Base-by-base conservation (phyloP, 2,888 invertebrate species). In the Polyommatus iphigenia region DNA sequence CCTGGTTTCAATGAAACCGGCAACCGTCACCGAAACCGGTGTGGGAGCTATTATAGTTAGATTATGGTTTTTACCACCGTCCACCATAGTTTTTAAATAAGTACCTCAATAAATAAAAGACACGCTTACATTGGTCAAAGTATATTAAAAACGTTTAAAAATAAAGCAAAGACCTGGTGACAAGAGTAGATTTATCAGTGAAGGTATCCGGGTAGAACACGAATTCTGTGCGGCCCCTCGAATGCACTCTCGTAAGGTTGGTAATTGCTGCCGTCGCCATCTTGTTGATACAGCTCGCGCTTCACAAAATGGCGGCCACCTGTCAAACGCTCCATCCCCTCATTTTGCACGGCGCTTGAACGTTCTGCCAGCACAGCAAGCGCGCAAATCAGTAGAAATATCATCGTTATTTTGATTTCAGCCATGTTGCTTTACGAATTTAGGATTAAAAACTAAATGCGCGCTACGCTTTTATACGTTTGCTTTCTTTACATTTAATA, bases 271-370 rank as follows among this genome's bases (percentile, higher is more conserved):
- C 20, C 41, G 72, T 36, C 72, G 72, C 41, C 41, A 72, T 72
- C 41, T 72, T 72, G 72, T 36, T 72, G 36, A 15, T 72, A 41
- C 18, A 72, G 32, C 36, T 18, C 36, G 20, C 72, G 72, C 6
- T 72, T 72, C 13, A 72, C 72, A 72, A 72, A 72, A 72, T 72
- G 72, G 72, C 41, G 72, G 36, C 41, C 91, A 91, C 78, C 91
- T 91, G 80, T 46, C 46, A 62, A 36, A 57, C n/a, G 32, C n/a
- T 41, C 72, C 36, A 41, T 71, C 20, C 4, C 20, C 10, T 36
- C n/a, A 3, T 72, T 41, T 41, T 0, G 72, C 20, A n/a, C n/a
- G 10, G n/a, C 72, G 41, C 20, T n/a, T 7, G 72, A 10, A 41
- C 41, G 8, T 41, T 72, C 72, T 41, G 41, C 72, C n/a, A 72